These are phyloP conservation scores for Coracopsis vasa DNA, from an alignment of 2,113 vertebrate genomes.

Conservation along the genomic window DNA sequence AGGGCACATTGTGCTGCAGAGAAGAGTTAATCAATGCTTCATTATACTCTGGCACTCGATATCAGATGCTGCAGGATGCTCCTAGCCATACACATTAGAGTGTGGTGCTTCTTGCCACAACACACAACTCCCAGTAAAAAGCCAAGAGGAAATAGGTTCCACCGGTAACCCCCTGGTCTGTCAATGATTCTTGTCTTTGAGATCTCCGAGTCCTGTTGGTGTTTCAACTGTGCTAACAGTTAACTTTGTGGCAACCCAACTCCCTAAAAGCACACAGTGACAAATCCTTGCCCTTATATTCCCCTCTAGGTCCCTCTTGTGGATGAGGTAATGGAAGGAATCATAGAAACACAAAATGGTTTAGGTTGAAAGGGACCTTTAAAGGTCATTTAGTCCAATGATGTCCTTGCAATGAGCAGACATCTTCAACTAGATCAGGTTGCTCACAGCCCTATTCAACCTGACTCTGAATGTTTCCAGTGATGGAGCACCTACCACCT, in stretches of 20 bases:
- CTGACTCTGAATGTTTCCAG: neutral
- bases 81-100: neutral
- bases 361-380: neutral
- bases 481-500: neutral
- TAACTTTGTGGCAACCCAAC: neutral
- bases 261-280: neutral
- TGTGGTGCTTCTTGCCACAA: neutral
- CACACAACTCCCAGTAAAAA: neutral
- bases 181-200: neutral
- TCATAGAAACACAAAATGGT: neutral
- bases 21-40: neutral
- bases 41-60: neutral
- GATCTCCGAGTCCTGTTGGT: neutral
- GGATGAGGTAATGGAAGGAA: neutral
- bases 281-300: neutral
- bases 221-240: neutral
- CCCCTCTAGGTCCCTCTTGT: neutral
- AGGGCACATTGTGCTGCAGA: neutral
- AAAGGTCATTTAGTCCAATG: neutral
- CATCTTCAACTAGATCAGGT: neutral
- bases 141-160: neutral
- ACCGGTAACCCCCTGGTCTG: neutral
- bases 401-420: fast-evolving
- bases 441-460: neutral
- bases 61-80: neutral